These are phyloP conservation scores for Phrynosoma platyrhinos DNA, from an alignment of 2,113 vertebrate genomes.

Conservation along the genomic window DNA sequence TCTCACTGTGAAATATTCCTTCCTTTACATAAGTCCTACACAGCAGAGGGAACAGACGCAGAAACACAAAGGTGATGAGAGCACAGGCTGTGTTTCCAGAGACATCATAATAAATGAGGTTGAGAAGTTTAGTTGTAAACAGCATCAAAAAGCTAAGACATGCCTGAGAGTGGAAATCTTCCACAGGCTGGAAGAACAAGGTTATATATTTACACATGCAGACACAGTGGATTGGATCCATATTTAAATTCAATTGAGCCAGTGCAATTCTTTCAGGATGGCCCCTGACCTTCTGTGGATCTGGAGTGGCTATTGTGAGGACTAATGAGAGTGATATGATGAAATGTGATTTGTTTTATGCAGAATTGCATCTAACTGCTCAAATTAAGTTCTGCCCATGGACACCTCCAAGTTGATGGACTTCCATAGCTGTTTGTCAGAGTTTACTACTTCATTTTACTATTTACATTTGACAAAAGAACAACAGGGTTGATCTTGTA, in stretches of 20 bases:
- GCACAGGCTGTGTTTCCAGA: constrained; percentile 32
- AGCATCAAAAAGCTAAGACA: constrained; percentile 34
- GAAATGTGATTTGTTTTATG: background rate
- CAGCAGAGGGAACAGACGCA: background rate
- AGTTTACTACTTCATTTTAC: too few relatives aligned
- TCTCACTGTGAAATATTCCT: constrained; percentile 37
- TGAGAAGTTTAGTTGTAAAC: constrained; percentile 43
- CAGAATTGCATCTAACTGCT: too few relatives aligned
- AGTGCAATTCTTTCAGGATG: background rate
- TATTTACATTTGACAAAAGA: too few relatives aligned
- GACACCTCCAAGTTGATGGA: too few relatives aligned
- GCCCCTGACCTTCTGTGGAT: background rate
- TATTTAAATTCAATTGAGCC: background rate
- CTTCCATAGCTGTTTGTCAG: too few relatives aligned
- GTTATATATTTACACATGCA: background rate
- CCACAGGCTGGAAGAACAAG: background rate
- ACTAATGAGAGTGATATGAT: background rate
- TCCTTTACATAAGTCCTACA: constrained; percentile 42
- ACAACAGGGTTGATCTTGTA: too few relatives aligned
- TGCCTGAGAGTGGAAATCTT: constrained; percentile 2
- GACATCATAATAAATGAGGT: constrained; percentile 44
- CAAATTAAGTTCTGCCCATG: too few relatives aligned
- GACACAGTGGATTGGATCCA: background rate
- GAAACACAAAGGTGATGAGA: background rate
- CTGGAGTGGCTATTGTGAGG: background rate